Evolutionary conservation across 2,797 vertebrate genomes (phyloP), one percentile per base, ranked within the genome.

Genomic region (Schizopygopsis malacanthus): DNA sequence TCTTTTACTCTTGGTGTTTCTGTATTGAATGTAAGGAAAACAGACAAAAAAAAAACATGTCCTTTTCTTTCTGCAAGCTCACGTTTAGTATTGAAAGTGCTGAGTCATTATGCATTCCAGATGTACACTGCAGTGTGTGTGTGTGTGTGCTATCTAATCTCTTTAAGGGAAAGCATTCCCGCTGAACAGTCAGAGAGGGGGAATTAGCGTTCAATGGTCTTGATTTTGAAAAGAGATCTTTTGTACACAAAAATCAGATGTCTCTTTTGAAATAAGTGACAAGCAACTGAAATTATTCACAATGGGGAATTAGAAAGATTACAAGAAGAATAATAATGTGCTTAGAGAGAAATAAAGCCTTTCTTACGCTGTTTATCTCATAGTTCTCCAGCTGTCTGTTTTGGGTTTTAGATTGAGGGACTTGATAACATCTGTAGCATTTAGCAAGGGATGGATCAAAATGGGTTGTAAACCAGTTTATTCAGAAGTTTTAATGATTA

Each of bases 141-240:
- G 50, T 77, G 50, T 79, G 52, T 61, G 76, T 59, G 54, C 41
- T 63, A 63, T 71, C 39, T 83, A 75, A 75, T 83, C 25, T 59
- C 56, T 83, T 63, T 63, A 81, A 56, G 79, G 20, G 20, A 70
- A 81, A 81, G 28, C 28, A 33, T 33, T 33, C 28, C 8, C 1
- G 47, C 47, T 25, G 33, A 71, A 71, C 67, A 71, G 65, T 16
- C 47, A 81, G 33, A 43, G 56, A 45, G 22, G 20, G 47, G 47
- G 47, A 54, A 70, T 54, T 70, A 52, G 52, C 54, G 13, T n/a
- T 83, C 39, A 83, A 37, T 71, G 65, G 65, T 70, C 33, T 81
- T 81, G 33, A 81, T 81, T 81, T 71, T 81, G 20, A 81, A 81
- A 73, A 50, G 54, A 63, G 41, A 22, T 47, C 25, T 83, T 75